Percentiles rank a stretch among this genome's conserved stretches.
These are phyloP conservation scores for Halocynthia roretzi DNA, from an alignment of 23 tunicate species.

Conservation along the genomic window DNA sequence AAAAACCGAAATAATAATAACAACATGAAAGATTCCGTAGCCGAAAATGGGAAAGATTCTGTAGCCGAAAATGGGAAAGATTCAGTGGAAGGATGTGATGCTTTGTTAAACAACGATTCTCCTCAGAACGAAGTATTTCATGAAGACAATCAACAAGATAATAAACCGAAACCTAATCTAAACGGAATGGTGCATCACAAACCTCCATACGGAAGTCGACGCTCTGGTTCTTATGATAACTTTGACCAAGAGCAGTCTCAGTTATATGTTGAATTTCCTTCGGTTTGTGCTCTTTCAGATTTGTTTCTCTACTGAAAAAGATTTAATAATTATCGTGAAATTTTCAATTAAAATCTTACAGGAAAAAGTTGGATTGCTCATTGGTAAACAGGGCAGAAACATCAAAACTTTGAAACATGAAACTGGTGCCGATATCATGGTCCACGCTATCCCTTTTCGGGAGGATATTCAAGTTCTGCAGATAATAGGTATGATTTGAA, in stretches of 20 bases:
- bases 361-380: conserved; percentile 66
- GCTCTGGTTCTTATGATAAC: neutral
- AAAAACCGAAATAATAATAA: too few relatives aligned
- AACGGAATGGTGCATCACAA: too few relatives aligned
- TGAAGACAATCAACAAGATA: too few relatives aligned
- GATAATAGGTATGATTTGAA: conserved; percentile 48
- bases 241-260: neutral
- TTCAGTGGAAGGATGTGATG: too few relatives aligned
- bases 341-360: conserved; percentile 1
- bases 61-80: too few relatives aligned
- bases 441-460: conserved; percentile 46
- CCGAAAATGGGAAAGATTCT: too few relatives aligned
- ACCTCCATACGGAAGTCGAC: too few relatives aligned
- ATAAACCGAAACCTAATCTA: too few relatives aligned
- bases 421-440: conserved; percentile 70
- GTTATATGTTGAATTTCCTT: conserved; percentile 4
- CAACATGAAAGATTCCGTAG: too few relatives aligned
- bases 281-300: neutral
- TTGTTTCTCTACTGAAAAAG: too few relatives aligned
- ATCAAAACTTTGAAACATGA: conserved; percentile 75
- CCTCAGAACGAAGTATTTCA: too few relatives aligned
- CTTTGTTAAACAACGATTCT: too few relatives aligned
- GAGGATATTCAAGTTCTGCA: conserved; percentile 85
- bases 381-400: conserved; percentile 79
- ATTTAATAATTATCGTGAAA: neutral